phyloP scores from a whole-genome alignment of 1,140 invertebrate species.

The Adoxophyes honmai region DNA sequence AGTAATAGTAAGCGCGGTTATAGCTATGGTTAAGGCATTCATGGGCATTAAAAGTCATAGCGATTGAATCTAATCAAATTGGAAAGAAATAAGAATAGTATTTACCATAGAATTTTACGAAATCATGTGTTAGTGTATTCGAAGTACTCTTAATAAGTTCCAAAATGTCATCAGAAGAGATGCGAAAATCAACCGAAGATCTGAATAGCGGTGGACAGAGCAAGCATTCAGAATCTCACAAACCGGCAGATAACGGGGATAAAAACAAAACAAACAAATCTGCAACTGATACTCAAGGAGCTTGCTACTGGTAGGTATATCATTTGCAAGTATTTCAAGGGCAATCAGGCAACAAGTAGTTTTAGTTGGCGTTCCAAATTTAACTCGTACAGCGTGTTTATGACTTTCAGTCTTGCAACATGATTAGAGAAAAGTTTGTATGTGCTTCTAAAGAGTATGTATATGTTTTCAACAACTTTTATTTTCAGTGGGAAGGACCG shows the following conservation, averaged over 20 bases:
- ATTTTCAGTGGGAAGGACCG: slow-evolving; percentile 90
- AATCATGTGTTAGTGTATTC: background rate
- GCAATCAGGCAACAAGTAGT: too few relatives aligned
- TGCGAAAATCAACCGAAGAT: slow-evolving; percentile 39
- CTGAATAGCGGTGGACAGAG: slow-evolving; percentile 34
- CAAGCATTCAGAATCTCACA: slow-evolving; percentile 59
- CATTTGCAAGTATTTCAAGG: too few relatives aligned
- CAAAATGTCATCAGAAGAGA: slow-evolving; percentile 29
- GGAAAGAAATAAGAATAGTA: background rate
- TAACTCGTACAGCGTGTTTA: too few relatives aligned
- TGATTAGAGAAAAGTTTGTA: too few relatives aligned
- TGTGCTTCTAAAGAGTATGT: too few relatives aligned
- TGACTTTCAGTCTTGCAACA: too few relatives aligned
- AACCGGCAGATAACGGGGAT: slow-evolving; percentile 51
- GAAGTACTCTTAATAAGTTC: background rate
- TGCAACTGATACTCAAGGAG: slow-evolving; percentile 46
- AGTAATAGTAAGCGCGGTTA: too few relatives aligned
- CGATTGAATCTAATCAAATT: too few relatives aligned
- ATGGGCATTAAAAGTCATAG: too few relatives aligned
- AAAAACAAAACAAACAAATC: slow-evolving; percentile 55
- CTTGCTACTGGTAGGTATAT: slow-evolving; percentile 59
- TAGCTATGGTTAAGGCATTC: too few relatives aligned
- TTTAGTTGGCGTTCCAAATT: too few relatives aligned
- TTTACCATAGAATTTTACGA: background rate
- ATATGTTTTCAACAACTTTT: background rate